Percentiles rank a stretch among this genome's conserved stretches.
Conservation (phyloP, 2,888 invertebrate species). For the Steinernema hermaphroditum region DNA sequence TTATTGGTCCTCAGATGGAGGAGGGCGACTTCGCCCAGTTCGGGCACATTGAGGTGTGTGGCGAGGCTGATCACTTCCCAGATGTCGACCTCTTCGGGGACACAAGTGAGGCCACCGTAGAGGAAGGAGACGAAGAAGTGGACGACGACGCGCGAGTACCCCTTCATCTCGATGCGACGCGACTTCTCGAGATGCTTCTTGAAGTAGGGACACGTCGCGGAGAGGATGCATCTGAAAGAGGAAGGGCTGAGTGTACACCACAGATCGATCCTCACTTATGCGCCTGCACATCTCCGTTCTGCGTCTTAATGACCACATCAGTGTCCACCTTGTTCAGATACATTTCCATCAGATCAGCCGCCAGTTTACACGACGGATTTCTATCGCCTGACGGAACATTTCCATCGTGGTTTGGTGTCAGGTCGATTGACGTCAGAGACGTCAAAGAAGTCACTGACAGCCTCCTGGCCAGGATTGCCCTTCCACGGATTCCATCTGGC, state of each 20-base stretch:
- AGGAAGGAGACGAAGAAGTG: constrained; percentile 90
- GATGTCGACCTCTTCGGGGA: constrained; percentile 75
- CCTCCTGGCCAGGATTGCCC: constrained; percentile 54
- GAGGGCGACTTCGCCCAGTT: constrained; percentile 86
- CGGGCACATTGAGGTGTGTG: constrained; percentile 86
- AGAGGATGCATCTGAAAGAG: constrained; percentile 76
- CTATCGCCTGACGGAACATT: constrained; percentile 41
- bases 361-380: constrained; percentile 74
- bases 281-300: constrained; percentile 80
- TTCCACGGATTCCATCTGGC: constrained; percentile 40
- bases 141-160: constrained; percentile 71
- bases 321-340: constrained; percentile 87
- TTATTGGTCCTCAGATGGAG: constrained; percentile 84
- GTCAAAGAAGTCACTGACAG: constrained; percentile 61
- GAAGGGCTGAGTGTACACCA: too few relatives aligned
- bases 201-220: constrained; percentile 88
- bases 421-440: constrained; percentile 62
- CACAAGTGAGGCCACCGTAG: constrained; percentile 86
- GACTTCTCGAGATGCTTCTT: constrained; percentile 71
- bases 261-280: too few relatives aligned
- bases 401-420: constrained; percentile 43
- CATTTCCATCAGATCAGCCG: constrained; percentile 85
- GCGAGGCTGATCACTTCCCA: constrained; percentile 76
- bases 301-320: constrained; percentile 80
- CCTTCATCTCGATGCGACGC: constrained; percentile 50